Conservation (phyloP, 2,888 invertebrate species). For the Plutella xylostella region DNA sequence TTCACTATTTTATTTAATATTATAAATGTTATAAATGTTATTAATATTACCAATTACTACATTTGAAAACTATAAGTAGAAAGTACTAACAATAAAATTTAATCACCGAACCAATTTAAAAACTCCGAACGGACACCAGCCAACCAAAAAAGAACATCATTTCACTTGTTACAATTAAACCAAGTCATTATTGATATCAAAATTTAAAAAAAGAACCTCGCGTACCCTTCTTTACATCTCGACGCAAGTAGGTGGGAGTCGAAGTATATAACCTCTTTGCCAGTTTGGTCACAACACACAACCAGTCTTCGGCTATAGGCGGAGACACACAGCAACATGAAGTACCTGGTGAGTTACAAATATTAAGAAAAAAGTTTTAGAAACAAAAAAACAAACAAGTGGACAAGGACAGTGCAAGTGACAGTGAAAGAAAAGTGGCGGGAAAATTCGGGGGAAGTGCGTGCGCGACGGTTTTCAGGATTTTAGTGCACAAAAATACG, state of each 20-base stretch:
- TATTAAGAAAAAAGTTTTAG: too few relatives aligned
- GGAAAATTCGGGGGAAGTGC: constrained; percentile 1
- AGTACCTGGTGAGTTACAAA: constrained; percentile 63
- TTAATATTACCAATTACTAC: too few relatives aligned
- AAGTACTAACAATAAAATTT: too few relatives aligned
- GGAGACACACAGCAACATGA: constrained; percentile 64
- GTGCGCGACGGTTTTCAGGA: too few relatives aligned
- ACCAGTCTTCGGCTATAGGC: constrained; percentile 62
- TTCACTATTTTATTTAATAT: too few relatives aligned
- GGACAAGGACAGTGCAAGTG: neutral
- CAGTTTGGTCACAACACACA: constrained; percentile 38
- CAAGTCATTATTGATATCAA: constrained; percentile 36
- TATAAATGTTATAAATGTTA: too few relatives aligned
- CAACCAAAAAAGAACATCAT: neutral
- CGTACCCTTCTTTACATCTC: constrained; percentile 31
- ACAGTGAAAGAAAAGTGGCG: constrained; percentile 18
- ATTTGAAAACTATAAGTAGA: too few relatives aligned
- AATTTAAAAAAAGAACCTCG: neutral
- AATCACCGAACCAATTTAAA: too few relatives aligned
- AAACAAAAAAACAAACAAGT: neutral
- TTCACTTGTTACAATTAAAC: constrained; percentile 36
- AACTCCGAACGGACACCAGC: neutral
- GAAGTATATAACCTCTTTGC: constrained; percentile 48
- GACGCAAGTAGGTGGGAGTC: constrained; percentile 46
- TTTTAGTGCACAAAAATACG: too few relatives aligned